Evolutionary conservation across 2,113 vertebrate species (phyloP), one percentile per base, ranked within the genome.

Genomic region (Corythoichthys haematopterus): DNA sequence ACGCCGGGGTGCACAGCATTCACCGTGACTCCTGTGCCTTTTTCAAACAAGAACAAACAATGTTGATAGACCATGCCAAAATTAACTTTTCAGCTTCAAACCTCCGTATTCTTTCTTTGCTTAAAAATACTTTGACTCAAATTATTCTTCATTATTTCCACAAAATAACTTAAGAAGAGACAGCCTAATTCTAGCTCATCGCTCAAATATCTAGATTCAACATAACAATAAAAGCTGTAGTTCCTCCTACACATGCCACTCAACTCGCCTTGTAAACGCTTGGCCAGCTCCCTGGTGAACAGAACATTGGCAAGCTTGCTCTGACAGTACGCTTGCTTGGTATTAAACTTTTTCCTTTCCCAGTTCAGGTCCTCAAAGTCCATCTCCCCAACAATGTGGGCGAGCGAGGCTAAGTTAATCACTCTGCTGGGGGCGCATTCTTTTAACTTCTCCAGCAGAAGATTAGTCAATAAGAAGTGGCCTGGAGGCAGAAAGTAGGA

Each of bases 281-380:
- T 90, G 71, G 92, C 93, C 64, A 95, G 89, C 80, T 95, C 94
- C 80, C 83, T 90, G 66, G 93, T 94, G 78, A 94, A 95, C 73
- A 95, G 87, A 68, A 95, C 80, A 1, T 92, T 72, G 36, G 94
- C 94, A 51, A 95, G 91, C 86, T 95, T 95, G 86, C 94, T 95
- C 83, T 94, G 94, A 85, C 94, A 95, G 84, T 95, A 95, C 50
- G 94, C 94, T 11, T 84, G 90, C 77, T 93, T 95, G 4, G 94
- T 92, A 77, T 95, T 70, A 64, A 92, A 95, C 83, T 88, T 92
- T 87, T 86, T 93, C 66, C 76, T 89, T 79, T 94, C 90, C 93
- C 93, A 95, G 86, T 95, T 94, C 76, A 95, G 76, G 82, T 95
- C 94, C 0, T 91, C 85, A 0, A 94, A 93, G 87, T 95, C 94